Base-by-base conservation (phyloP, 2,888 invertebrate genomes). In the Scaptomyza cyrtandrae region DNA sequence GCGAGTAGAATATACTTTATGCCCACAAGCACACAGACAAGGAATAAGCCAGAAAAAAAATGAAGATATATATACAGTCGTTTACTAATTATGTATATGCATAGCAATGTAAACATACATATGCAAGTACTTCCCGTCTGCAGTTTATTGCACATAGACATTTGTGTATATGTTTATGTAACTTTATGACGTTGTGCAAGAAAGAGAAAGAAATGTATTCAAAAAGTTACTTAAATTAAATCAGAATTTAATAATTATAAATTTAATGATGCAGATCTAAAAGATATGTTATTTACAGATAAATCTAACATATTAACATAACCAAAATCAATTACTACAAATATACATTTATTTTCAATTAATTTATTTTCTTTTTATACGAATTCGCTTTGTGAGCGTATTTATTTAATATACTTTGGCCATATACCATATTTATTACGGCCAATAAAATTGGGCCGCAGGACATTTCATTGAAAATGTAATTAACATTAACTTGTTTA, bases 1-100 rank as follows among this genome's bases (percentile, higher is more conserved):
- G 71, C 50, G 63, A 53, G 29, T 71, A 49, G 50, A 37, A 24
- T 48, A 54, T 58, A 71, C 66, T 78, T 78, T 78, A 76, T 78
- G 70, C 71, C 39, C 78, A 66, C 57, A 41, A 9, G 14, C 14
- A 39, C 11, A 65, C 59, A n/a, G n/a, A n/a, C n/a, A n/a, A 3
- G 1, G 16, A 60, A 19, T 45, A 44, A 55, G 45, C 46, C 52
- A 39, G 57, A 41, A 63, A 55, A 48, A 64, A 58, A 48, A 61
- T 31, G 59, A 39, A 52, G 13, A 44, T 37, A 54, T 10, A 44
- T 31, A 45, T 27, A 10, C 11, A 31, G 11, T 49, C 33, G 11
- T 10, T 46, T 37, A 41, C 33, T 45, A 45, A 14, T n/a, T 39
- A 46, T 27, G 27, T 43, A 54, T 10, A 24, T 53, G 41, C 41